Conservation (phyloP, 2,113 vertebrate species). For the Hiodon tergisus region DNA sequence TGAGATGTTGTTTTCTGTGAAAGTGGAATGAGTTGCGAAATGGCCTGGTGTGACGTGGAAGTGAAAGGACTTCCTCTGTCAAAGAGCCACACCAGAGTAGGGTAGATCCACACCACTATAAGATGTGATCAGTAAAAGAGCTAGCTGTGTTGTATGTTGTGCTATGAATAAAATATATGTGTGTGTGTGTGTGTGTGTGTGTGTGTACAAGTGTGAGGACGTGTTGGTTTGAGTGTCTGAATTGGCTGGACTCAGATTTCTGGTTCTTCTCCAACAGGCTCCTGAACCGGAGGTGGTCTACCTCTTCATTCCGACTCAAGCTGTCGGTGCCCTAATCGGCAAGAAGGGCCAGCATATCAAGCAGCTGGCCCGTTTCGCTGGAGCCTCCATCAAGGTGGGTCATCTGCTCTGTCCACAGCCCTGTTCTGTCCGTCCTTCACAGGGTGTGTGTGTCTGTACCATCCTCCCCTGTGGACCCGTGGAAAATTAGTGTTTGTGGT, state of each 20-base stretch:
- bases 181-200: neutral
- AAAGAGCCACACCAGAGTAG: too few relatives aligned
- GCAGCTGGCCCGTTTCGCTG: conserved; percentile 86
- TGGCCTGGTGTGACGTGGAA: too few relatives aligned
- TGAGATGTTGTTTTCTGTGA: too few relatives aligned
- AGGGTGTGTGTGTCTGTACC: too few relatives aligned
- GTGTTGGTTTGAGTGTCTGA: neutral
- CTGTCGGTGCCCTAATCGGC: conserved; percentile 90
- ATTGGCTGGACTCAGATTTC: neutral
- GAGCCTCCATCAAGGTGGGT: conserved; percentile 91
- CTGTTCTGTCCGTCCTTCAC: neutral
- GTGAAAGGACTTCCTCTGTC: too few relatives aligned
- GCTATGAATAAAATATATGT: neutral
- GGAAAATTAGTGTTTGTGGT: neutral
- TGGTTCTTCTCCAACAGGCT: conserved; percentile 53
- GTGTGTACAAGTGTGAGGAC: neutral
- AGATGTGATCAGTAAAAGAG: too few relatives aligned
- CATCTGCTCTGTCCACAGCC: neutral
- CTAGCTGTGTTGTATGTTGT: too few relatives aligned
- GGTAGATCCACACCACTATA: too few relatives aligned
- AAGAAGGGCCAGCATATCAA: conserved; percentile 97
- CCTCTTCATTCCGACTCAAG: conserved; percentile 91
- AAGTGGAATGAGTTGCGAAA: too few relatives aligned
- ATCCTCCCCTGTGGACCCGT: too few relatives aligned
- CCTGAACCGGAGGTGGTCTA: conserved; percentile 89